Evolutionary conservation across 92 coral and sea anemone genomes (phyloP).

Genomic region (Heliopora coerulea): DNA sequence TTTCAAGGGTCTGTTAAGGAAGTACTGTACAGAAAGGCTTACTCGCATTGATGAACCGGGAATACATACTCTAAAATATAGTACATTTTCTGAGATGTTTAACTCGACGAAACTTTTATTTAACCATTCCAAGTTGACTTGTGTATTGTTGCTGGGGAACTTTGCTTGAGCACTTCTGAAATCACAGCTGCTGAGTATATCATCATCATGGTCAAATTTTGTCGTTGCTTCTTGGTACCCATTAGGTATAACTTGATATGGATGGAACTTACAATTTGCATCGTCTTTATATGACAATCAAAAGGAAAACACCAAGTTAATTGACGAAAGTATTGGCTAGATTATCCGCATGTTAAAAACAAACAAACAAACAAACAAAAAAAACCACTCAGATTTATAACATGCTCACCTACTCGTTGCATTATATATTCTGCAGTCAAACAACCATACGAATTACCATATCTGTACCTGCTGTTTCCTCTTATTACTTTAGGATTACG

Average conservation of each 20-base stretch:
- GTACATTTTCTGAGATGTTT: background rate
- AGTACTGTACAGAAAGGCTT: too few species aligned
- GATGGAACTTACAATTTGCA: background rate
- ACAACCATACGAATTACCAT: constrained; percentile 7
- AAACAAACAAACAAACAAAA: too few species aligned
- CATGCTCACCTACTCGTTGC: background rate
- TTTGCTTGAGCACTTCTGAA: background rate
- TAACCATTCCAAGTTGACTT: background rate
- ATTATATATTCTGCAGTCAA: background rate
- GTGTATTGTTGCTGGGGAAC: constrained; percentile 14
- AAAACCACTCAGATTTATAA: background rate
- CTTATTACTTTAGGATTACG: background rate
- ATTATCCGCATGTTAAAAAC: too few species aligned
- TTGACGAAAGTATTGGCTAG: background rate
- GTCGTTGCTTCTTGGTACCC: background rate
- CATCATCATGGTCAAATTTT: background rate
- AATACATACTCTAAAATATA: constrained; percentile 3
- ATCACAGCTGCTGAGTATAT: background rate
- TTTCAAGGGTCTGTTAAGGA: too few species aligned
- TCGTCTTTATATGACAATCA: background rate
- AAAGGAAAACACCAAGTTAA: background rate
- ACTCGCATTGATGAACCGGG: too few species aligned
- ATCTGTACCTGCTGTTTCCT: background rate
- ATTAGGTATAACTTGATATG: constrained; percentile 29
- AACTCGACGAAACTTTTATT: constrained; percentile 11